Conservation (phyloP, 2,797 vertebrate species). For the Bovichtus variegatus region DNA sequence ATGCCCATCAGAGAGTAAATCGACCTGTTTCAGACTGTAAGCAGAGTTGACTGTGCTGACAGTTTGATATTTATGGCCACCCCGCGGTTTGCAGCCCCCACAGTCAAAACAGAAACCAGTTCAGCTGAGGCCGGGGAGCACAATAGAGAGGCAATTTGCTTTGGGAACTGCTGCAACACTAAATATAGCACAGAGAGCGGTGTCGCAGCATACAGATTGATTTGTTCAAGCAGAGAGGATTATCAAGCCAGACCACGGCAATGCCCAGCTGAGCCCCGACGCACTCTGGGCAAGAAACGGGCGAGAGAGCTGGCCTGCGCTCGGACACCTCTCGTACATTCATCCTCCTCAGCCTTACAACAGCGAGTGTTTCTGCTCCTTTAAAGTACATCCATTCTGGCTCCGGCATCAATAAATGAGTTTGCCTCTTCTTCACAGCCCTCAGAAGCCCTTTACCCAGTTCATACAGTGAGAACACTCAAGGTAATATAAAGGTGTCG, state of each 20-base stretch:
- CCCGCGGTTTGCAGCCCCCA: slow-evolving; percentile 35
- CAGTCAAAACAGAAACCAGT: slow-evolving; percentile 61
- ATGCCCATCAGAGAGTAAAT: slow-evolving; percentile 58
- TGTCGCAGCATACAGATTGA: slow-evolving; percentile 64
- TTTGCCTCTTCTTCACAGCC: slow-evolving; percentile 29
- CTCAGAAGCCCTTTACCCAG: slow-evolving; percentile 11
- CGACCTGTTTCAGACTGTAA: slow-evolving; percentile 49
- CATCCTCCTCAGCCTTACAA: slow-evolving; percentile 33
- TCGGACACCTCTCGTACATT: slow-evolving; percentile 53
- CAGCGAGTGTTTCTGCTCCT: slow-evolving; percentile 35
- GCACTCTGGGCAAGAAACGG: slow-evolving; percentile 39
- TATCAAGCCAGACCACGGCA: slow-evolving; percentile 64
- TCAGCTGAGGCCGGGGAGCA: slow-evolving; percentile 56
- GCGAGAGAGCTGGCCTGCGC: slow-evolving; percentile 8
- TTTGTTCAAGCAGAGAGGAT: slow-evolving; percentile 74
- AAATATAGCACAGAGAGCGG: slow-evolving; percentile 77
- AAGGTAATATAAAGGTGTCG: slow-evolving; percentile 37
- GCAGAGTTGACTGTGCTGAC: slow-evolving; percentile 39
- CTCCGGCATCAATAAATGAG: slow-evolving; percentile 20
- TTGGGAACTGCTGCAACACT: slow-evolving; percentile 66
- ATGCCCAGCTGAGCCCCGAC: slow-evolving; percentile 71
- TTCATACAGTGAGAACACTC: slow-evolving; percentile 13
- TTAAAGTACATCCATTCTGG: slow-evolving; percentile 12
- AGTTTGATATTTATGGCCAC: slow-evolving; percentile 60
- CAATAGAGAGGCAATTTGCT: slow-evolving; percentile 70